Evolutionary conservation across 1,140 invertebrate species (phyloP), one percentile per base, ranked within the genome.

Genomic region (Lysiphlebus fabarum): DNA sequence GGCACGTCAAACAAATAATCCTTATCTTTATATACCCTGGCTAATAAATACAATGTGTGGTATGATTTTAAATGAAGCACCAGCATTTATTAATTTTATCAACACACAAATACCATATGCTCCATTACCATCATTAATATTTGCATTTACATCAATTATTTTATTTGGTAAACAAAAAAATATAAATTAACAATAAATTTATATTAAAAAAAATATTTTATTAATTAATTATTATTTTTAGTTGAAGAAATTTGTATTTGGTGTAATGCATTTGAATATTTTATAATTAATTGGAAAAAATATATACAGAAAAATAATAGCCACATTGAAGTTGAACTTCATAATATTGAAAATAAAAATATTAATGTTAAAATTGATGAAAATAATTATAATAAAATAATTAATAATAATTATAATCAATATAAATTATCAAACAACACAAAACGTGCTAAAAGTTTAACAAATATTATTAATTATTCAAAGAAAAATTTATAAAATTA

Each of bases 1-100:
- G 2, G 71, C 61, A 7, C 64, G 71, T 56, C 62, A 59, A 44
- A 65, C 67, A 14, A 42, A 41, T 10, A 63, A 67, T 8, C 70
- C 71, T 9, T 72, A 72, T 61, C 55, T 73, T 7, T 70, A 73
- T 53, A 40, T 71, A 11, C 71, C 71, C 6, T 73, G 71, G 71
- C 43, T 73, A 7, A 42, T 72, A 14, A 67, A 70, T 38, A 73
- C 71, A 11, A 55, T 72, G 7, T 55, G 56, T 54, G 71, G 67
- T 48, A 70, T 72, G 47, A 49, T 17, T 7, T 34, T 71, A 12
- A 60, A 54, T 26, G 70, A 73, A 62, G 68, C 60, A 33, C 69
- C 65, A 6, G 51, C 68, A 12, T 54, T 73, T 56, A 38, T 69
- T 0, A 53, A 37, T 33, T 47, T 70, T n/a, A 54, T 59, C n/a